Percentiles rank a stretch among this genome's conserved stretches.
phyloP scores from a whole-genome alignment of 2,113 vertebrate genomes.

The Eubucco bourcierii region DNA sequence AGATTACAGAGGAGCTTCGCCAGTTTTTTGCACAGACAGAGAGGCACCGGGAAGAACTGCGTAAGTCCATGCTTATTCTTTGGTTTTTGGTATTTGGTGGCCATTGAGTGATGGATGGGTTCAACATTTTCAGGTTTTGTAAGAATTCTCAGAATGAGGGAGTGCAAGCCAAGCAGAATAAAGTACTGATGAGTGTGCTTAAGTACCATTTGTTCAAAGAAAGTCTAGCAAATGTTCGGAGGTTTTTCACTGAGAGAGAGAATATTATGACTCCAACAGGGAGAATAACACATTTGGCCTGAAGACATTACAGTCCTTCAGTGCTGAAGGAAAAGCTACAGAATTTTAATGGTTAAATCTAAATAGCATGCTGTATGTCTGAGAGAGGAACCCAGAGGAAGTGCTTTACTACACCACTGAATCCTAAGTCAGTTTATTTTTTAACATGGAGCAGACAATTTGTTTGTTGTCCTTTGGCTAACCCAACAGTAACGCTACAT shows the following conservation, averaged over 20 bases:
- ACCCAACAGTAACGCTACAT: neutral
- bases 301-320: neutral
- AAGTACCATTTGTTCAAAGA: neutral
- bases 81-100: neutral
- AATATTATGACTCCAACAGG: neutral
- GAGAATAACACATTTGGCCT: neutral
- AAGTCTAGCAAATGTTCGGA: neutral
- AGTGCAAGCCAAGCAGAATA: neutral
- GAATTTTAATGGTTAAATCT: constrained; percentile 4
- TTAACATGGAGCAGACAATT: neutral
- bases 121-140: neutral
- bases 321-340: neutral
- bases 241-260: neutral
- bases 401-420: neutral
- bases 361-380: neutral
- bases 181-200: neutral
- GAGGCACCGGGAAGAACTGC: constrained; percentile 86
- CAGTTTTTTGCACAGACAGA: constrained; percentile 93
- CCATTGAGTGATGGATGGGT: neutral
- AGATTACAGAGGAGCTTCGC: constrained; percentile 93
- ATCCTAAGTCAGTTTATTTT: neutral
- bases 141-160: neutral
- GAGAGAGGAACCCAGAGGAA: constrained; percentile 3
- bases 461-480: constrained; percentile 35
- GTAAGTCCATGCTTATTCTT: constrained; percentile 73